Conservation (phyloP, 2,113 vertebrate genomes). For the Alligator mississippiensis region DNA sequence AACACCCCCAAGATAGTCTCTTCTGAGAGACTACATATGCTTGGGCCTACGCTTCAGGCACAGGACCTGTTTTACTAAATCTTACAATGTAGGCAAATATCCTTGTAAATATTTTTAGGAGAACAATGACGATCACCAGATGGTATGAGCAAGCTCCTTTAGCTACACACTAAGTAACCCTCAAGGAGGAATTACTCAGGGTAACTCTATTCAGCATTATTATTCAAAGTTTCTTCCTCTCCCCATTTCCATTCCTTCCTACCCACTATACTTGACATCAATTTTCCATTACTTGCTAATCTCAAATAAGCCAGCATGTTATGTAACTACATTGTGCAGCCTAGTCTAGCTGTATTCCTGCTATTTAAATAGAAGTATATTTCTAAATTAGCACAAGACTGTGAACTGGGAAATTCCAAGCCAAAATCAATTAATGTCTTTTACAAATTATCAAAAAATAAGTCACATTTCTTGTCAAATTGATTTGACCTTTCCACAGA, state of each 20-base stretch:
- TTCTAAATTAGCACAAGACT: neutral
- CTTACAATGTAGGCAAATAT: neutral
- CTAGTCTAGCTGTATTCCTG: fast-evolving
- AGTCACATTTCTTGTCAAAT: neutral
- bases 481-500: neutral
- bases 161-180: neutral
- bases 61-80: neutral
- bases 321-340: neutral
- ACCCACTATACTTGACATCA: neutral
- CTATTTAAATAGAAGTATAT: neutral
- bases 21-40: neutral
- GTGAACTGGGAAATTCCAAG: neutral
- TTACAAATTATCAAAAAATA: neutral
- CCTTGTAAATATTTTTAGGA: neutral
- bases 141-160: neutral
- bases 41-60: neutral
- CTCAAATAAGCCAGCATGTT: neutral
- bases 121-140: neutral
- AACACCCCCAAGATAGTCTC: neutral
- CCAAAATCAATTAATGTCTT: neutral
- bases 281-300: neutral
- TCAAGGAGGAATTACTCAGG: neutral
- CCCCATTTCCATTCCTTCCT: neutral
- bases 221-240: neutral
- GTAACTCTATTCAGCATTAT: neutral